phyloP scores from a whole-genome alignment of 2,113 vertebrate species.

The Myocastor coypus region DNA sequence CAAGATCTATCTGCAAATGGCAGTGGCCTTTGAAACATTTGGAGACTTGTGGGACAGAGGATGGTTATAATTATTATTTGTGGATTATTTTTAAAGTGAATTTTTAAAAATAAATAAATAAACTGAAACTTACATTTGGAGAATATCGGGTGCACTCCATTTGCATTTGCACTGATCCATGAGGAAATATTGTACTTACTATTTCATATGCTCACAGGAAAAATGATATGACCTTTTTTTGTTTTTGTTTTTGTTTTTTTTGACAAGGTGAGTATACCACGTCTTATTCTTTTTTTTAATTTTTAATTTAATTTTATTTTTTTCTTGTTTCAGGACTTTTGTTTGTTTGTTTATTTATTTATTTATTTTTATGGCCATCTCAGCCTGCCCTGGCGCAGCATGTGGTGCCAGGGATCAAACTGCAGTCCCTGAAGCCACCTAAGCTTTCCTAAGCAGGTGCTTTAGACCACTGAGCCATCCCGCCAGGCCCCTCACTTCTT shows the following conservation, averaged over 20 bases:
- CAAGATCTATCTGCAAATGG: neutral
- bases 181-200: slow-evolving; percentile 19
- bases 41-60: neutral
- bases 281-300: no score
- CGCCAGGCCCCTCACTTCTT: no score
- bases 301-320: no score
- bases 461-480: no score
- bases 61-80: neutral
- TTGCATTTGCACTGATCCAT: slow-evolving; percentile 2
- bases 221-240: slow-evolving; percentile 40
- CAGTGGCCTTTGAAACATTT: neutral
- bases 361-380: no score
- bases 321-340: no score
- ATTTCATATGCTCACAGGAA: neutral
- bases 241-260: neutral
- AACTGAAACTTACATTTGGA: neutral
- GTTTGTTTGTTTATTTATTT: no score
- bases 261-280: neutral
- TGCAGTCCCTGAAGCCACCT: no score
- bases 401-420: no score
- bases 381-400: no score
- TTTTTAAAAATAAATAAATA: neutral
- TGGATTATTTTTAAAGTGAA: slow-evolving; percentile 19
- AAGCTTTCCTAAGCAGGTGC: no score
- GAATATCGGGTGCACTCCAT: neutral